Evolutionary conservation across 2,113 vertebrate genomes (phyloP).

Genomic region (Anolis carolinensis): DNA sequence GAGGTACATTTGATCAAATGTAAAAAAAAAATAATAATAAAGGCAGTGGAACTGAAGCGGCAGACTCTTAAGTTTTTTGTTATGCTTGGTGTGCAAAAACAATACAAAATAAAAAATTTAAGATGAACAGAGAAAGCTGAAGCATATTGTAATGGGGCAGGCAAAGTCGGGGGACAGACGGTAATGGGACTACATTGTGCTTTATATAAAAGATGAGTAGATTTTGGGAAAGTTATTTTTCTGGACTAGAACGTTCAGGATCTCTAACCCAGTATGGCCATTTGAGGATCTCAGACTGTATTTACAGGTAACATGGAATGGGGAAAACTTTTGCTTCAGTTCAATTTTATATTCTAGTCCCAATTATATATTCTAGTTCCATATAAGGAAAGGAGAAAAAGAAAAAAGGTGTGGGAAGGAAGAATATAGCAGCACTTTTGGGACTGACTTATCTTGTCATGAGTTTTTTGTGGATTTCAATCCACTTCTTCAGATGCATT

Average conservation of each 20-base stretch:
- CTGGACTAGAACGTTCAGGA: neutral
- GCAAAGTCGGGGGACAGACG: neutral
- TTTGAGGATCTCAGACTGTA: neutral
- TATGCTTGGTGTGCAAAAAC: neutral
- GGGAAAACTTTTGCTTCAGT: too few relatives aligned
- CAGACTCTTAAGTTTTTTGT: neutral
- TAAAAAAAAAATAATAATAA: neutral
- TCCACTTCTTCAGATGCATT: neutral
- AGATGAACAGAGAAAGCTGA: neutral
- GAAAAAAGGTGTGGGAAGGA: too few relatives aligned
- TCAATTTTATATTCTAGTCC: neutral
- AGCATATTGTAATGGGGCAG: neutral
- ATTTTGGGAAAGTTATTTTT: neutral
- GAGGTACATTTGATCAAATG: constrained; percentile 36
- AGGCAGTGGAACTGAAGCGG: neutral
- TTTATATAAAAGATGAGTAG: neutral
- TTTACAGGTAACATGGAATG: neutral
- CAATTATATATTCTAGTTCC: neutral
- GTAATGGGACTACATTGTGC: neutral
- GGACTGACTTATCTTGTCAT: too few relatives aligned
- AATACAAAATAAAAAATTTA: too few relatives aligned
- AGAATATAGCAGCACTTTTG: too few relatives aligned
- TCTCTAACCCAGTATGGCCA: neutral
- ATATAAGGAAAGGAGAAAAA: too few relatives aligned
- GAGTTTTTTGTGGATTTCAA: too few relatives aligned